Percentiles rank a stretch among this genome's conserved stretches.
Evolutionary conservation across 2,888 invertebrate genomes (phyloP).

Genomic region (Latrodectus elegans): DNA sequence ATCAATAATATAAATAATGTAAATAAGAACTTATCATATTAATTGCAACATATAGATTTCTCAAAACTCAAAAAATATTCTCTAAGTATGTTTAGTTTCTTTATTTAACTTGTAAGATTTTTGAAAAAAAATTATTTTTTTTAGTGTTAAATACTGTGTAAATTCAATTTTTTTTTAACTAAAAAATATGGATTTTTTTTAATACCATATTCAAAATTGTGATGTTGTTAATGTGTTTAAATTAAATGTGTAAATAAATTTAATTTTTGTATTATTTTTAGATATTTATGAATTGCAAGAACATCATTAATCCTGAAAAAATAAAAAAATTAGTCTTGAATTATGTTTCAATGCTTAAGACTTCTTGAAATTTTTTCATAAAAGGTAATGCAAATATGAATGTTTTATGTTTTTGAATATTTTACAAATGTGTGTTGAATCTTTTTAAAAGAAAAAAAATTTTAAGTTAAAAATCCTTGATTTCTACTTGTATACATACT

Average conservation of each 20-base stretch:
- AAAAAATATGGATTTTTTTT: too few species aligned
- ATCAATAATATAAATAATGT: background rate
- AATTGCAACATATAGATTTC: background rate
- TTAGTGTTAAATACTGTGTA: too few species aligned
- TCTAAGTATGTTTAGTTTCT: background rate
- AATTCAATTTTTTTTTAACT: too few species aligned
- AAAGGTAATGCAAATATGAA: background rate
- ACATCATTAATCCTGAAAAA: conserved; percentile 40
- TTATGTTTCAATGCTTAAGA: conserved; percentile 31
- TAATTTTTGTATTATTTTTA: conserved; percentile 13
- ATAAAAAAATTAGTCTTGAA: conserved; percentile 39
- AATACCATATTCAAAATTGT: background rate
- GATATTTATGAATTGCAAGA: conserved; percentile 42
- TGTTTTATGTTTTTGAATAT: too few species aligned
- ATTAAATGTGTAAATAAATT: background rate
- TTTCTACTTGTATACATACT: too few species aligned
- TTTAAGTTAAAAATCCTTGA: too few species aligned
- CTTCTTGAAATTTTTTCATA: conserved; percentile 21
- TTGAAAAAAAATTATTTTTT: too few species aligned
- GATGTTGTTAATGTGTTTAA: background rate
- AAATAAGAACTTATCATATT: background rate
- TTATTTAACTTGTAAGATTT: too few species aligned
- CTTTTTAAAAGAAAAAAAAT: too few species aligned
- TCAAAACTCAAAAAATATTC: background rate
- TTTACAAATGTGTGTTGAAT: too few species aligned